Conservation (phyloP, 2,797 vertebrate genomes). For the Catharus ustulatus region DNA sequence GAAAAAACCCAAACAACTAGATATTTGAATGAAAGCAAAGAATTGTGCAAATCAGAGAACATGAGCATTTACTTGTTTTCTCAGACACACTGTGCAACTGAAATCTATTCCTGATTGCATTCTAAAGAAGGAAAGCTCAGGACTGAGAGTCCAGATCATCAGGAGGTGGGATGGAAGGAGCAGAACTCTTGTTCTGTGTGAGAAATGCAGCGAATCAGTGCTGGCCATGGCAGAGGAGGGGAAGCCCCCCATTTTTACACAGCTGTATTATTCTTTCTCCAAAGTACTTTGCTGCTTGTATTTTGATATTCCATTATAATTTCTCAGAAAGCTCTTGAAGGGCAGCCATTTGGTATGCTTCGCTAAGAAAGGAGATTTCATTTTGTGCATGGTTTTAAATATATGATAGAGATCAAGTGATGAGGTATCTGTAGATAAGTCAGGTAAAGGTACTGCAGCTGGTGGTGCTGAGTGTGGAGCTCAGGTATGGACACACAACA, state of each 20-base stretch:
- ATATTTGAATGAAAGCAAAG: neutral
- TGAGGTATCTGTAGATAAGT: neutral
- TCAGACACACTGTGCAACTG: neutral
- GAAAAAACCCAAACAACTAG: neutral
- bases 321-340: neutral
- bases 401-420: neutral
- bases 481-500: neutral
- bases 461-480: neutral
- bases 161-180: neutral
- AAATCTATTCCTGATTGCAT: neutral
- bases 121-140: neutral
- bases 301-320: neutral
- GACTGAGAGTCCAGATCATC: neutral
- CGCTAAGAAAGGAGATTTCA: neutral
- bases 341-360: neutral
- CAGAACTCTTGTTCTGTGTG: fast-evolving
- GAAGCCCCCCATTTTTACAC: neutral
- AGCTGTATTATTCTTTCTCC: neutral
- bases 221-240: neutral
- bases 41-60: neutral
- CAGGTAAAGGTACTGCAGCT: neutral
- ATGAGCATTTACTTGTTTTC: neutral
- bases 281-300: neutral
- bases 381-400: neutral
- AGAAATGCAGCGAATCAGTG: neutral